Percentiles rank a stretch among this genome's conserved stretches.
phyloP scores from a whole-genome alignment of 2,797 vertebrate species.

The Odontamblyopus rebecca region DNA sequence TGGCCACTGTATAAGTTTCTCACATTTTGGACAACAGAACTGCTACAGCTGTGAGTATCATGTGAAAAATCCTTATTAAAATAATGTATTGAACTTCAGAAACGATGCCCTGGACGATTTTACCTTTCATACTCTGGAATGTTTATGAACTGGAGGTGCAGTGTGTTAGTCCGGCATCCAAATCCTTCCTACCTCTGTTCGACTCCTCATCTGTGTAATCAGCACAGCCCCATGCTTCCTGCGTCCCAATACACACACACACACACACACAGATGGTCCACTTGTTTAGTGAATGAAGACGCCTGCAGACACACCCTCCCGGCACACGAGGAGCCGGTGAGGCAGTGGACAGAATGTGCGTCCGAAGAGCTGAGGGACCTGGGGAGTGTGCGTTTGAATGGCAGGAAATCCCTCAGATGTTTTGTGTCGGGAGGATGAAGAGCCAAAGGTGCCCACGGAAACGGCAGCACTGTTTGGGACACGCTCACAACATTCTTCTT shows the following conservation, averaged over 20 bases:
- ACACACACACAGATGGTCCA: conserved; percentile 23
- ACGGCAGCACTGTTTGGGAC: conserved; percentile 45
- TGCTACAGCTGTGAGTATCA: not conserved
- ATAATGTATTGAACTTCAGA: not conserved
- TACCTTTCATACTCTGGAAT: not conserved
- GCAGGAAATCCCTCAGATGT: conserved; percentile 83
- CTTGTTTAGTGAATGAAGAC: conserved; percentile 53
- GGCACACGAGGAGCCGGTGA: conserved; percentile 53
- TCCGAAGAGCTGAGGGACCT: conserved; percentile 46
- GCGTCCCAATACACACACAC: conserved; percentile 19
- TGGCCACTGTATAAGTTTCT: not conserved
- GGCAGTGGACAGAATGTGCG: conserved; percentile 52
- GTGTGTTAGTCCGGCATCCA: conserved; percentile 24
- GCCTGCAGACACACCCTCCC: conserved; percentile 39
- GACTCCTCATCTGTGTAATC: conserved; percentile 57
- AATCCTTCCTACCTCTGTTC: conserved; percentile 43
- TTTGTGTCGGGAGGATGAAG: conserved; percentile 63
- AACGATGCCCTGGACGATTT: not conserved
- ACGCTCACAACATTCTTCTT: conserved; percentile 21
- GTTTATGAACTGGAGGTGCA: conserved; percentile 7
- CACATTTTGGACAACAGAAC: too few relatives aligned
- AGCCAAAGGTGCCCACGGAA: conserved; percentile 52
- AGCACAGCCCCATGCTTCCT: conserved; percentile 61
- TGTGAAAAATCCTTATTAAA: not conserved
- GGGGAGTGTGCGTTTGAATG: conserved; percentile 68